phyloP scores from a whole-genome alignment of 2,888 invertebrate species.

The Nephrotoma flavescens region DNA sequence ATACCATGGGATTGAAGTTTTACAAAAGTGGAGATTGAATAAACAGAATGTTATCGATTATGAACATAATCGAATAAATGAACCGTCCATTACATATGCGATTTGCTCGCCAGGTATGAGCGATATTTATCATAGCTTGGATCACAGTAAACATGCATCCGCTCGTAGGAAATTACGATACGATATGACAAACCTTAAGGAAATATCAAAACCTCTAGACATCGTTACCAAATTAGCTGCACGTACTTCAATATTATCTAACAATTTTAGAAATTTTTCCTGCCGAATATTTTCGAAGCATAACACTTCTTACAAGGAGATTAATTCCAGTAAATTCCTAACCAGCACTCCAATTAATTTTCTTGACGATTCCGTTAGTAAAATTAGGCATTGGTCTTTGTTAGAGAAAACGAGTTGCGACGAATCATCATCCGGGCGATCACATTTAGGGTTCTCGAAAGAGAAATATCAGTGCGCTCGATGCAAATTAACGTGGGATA shows the following conservation, averaged over 20 bases:
- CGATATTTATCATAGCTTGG: constrained; percentile 13
- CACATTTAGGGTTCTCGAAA: constrained; percentile 9
- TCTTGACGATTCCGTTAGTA: constrained; percentile 8
- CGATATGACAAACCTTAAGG: constrained; percentile 10
- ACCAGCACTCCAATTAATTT: constrained; percentile 14
- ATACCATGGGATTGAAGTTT: constrained; percentile 11
- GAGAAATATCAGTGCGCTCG: constrained; percentile 14
- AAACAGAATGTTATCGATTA: constrained; percentile 8
- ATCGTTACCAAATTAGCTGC: not conserved
- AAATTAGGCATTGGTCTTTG: not conserved
- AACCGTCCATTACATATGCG: constrained; percentile 11
- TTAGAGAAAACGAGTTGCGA: not conserved
- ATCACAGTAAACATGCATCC: constrained; percentile 5
- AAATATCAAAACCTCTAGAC: constrained; percentile 1
- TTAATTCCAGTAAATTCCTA: constrained; percentile 7
- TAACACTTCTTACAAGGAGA: not conserved
- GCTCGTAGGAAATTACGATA: constrained; percentile 13
- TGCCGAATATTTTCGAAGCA: not conserved
- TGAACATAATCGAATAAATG: constrained; percentile 7
- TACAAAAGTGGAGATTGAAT: constrained; percentile 11
- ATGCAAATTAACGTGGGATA: constrained; percentile 11
- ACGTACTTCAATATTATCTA: not conserved
- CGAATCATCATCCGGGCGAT: not conserved
- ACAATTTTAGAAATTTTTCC: not conserved
- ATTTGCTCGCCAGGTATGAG: constrained; percentile 14